phyloP scores from a whole-genome alignment of 1,140 invertebrate species.

The Parapsyche elsis region DNA sequence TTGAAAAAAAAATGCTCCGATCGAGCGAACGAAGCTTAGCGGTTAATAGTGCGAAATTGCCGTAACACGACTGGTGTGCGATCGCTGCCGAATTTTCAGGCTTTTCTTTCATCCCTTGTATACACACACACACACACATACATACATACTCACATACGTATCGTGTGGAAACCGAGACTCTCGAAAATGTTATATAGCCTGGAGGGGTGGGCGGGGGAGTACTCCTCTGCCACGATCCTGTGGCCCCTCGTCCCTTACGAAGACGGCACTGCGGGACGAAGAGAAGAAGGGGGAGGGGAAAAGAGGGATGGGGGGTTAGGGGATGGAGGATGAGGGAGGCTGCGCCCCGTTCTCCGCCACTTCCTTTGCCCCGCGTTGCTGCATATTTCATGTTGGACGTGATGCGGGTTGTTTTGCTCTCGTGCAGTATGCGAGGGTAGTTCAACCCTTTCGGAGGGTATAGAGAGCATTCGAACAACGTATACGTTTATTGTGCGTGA shows the following conservation, averaged over 20 bases:
- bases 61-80: background rate
- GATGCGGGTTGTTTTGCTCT: constrained; percentile 45
- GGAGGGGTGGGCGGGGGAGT: background rate
- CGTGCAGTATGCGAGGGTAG: constrained; percentile 37
- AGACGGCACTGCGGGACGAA: background rate
- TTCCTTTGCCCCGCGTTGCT: constrained; percentile 30
- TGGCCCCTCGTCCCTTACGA: background rate
- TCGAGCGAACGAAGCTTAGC: no score
- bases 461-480: background rate
- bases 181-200: constrained; percentile 25
- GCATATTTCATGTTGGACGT: constrained; percentile 50
- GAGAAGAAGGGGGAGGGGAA: background rate
- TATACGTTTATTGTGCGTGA: no score
- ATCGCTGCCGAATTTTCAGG: background rate
- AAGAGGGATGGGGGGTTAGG: background rate
- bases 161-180: constrained; percentile 26
- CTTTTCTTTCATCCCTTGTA: constrained; percentile 2
- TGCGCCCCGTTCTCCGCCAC: constrained; percentile 20
- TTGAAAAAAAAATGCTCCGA: no score
- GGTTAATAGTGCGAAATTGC: background rate
- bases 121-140: background rate
- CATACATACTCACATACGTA: constrained; percentile 16
- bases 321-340: background rate
- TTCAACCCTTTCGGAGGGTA: background rate
- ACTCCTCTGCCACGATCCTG: background rate